Evolutionary conservation across 2,888 invertebrate species (phyloP).

Genomic region (Zele albiditarsus): DNA sequence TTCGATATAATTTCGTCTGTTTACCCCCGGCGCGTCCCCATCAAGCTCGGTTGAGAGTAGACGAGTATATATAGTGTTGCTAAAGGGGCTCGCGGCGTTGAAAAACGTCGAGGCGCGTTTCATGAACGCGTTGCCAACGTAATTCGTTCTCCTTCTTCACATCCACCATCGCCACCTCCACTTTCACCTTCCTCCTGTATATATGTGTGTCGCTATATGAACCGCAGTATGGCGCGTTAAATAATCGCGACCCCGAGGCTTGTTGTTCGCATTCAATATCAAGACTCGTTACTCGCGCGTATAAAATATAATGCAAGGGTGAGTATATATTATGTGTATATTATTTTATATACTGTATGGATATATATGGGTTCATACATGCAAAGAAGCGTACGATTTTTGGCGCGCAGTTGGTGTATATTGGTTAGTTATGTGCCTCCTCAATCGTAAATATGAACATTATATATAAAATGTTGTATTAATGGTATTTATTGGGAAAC

Average conservation of each 20-base stretch:
- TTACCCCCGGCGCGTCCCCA: constrained; percentile 59
- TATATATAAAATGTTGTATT: too few relatives aligned
- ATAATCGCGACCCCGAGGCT: constrained; percentile 41
- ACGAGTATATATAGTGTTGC: constrained; percentile 19
- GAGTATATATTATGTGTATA: constrained; percentile 4
- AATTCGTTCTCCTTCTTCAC: constrained; percentile 28
- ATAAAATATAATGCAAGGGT: constrained; percentile 33
- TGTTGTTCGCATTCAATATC: constrained; percentile 39
- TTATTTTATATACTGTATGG: constrained; percentile 5
- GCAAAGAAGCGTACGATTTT: too few relatives aligned
- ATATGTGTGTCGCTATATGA: neutral
- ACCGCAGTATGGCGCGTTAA: constrained; percentile 29
- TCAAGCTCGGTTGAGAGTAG: constrained; percentile 11
- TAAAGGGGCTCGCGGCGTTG: constrained; percentile 30
- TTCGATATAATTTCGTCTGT: constrained; percentile 70
- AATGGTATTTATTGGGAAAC: too few relatives aligned
- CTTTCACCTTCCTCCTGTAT: neutral
- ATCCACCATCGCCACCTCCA: constrained; percentile 1
- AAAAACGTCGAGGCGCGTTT: constrained; percentile 25
- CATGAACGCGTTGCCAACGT: constrained; percentile 31
- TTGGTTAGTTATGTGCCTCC: too few relatives aligned
- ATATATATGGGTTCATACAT: constrained; percentile 13
- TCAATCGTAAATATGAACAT: too few relatives aligned
- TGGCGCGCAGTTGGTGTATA: too few relatives aligned
- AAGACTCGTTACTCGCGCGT: constrained; percentile 33